Evolutionary conservation across 2,797 vertebrate species (phyloP), one percentile per base, ranked within the genome.

Genomic region (Enteromius viviparus): DNA sequence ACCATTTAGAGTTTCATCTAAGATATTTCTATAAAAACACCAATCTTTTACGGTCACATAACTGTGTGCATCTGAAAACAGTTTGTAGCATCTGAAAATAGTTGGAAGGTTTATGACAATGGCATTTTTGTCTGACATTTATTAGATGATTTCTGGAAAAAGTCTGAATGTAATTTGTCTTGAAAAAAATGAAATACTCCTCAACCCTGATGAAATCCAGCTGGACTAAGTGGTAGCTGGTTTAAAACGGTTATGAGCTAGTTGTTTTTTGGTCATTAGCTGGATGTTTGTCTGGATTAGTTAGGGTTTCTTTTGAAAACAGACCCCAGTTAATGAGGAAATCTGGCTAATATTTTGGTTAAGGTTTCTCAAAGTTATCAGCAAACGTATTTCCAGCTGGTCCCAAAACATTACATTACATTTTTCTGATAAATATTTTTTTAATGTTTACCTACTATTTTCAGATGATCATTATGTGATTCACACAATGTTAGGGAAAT

Each of bases 41-140:
- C 2, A 12, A 55, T 53, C 0, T 14, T 75, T 55, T 34, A n/a
- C 0, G 21, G 14, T 29, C 49, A 6, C 32, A 21, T 32, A 12
- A 58, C 12, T 55, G 49, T 4, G 34, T 11, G 40, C 78, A 80
- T 45, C 49, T 58, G 78, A 80, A 68, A 80, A 60, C 51, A 5
- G 17, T 80, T 80, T 32, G 37, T 58, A 70, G 51, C 66, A 71
- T 80, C 78, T 80, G 66, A 80, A 14, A 45, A 32, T 32, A 80
- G 37, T 71, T 45, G 10, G 15, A 32, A 15, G 10, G n/a, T 80
- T 60, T 60, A 71, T 71, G 78, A 71, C 6, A 60, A 60, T 17
- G 23, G 23, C n/a, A 75, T 75, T 12, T 58, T 60, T 68, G 51
- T 71, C 37, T 71, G 78, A 60, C 68, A 45, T 71, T 60, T 80